phyloP scores from a whole-genome alignment of 2,888 invertebrate genomes.

The Adelphocoris suturalis region DNA sequence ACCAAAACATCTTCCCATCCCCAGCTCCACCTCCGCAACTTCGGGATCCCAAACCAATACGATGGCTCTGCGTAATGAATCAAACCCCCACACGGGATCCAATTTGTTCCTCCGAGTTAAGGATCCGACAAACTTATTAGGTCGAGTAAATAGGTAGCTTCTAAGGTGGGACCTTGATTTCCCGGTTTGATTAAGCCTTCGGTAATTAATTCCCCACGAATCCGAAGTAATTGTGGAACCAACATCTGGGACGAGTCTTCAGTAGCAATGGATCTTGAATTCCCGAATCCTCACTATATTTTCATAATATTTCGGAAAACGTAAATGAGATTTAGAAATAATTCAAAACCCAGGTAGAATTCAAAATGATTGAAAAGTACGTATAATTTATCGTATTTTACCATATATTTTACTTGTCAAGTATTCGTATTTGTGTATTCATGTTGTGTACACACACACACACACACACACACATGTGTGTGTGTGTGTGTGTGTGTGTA shows the following conservation, averaged over 20 bases:
- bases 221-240: neutral
- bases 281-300: no score
- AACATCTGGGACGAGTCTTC: neutral
- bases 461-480: no score
- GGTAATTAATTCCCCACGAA: constrained; percentile 1
- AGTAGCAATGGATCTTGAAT: neutral
- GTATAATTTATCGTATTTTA: no score
- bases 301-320: no score
- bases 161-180: neutral
- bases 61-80: constrained; percentile 28
- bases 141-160: constrained; percentile 27
- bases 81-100: constrained; percentile 41
- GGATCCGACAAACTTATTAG: constrained; percentile 42
- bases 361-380: no score
- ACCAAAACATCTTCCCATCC: constrained; percentile 13
- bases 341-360: no score
- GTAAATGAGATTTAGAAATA: no score
- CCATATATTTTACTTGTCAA: no score
- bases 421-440: no score
- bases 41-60: constrained; percentile 23
- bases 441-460: no score
- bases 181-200: neutral
- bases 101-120: constrained; percentile 21
- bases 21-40: neutral
- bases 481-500: no score